Evolutionary conservation across 2,113 vertebrate species (phyloP), one percentile per base, ranked within the genome.

Genomic region (Brachyistius frenatus): DNA sequence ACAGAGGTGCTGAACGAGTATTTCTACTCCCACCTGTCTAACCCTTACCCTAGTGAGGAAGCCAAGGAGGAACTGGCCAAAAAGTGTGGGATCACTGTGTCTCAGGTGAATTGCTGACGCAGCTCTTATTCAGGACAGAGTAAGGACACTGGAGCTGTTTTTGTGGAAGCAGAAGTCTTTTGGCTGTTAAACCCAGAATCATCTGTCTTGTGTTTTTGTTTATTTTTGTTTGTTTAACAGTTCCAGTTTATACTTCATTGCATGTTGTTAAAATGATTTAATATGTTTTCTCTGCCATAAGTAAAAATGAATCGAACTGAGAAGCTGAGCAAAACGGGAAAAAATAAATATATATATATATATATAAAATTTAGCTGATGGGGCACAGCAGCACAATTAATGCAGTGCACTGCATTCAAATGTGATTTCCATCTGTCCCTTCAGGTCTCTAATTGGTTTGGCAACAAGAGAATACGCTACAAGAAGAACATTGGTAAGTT

Each of bases 401-500:
- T 33, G 23, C 23, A 23, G 23, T 1, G 23, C 1, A 16, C 2
- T n/a, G 3, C 30, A 49, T 77, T 72, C 1, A 1, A 66, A 37
- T 65, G 5, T 73, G 49, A 83, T 39, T 60, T 66, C 11, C 23
- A 23, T 79, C 41, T 76, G 37, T 36, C 47, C 67, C 30, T 33
- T 23, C 88, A 97, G 97, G 97, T 97, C 85, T 97, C 96, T 91
- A 97, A 96, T 94, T 97, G 97, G 96, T 97, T 98, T 69, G 95
- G 96, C 86, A 97, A 97, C 94, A 97, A 98, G 91, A 95, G 96
- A 92, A 98, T 97, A 89, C 95, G 95, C 33, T 97, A 97, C 92
- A 97, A 97, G 91, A 97, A 97, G 90, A 97, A 97, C 90, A 96
- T 95, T 85, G 95, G 96, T 82, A 97, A 96, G 89, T 97, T 97